A percentile compares a stretch with the other conserved stretches of the same genome.
These are phyloP conservation scores for Todiramphus saurophagus DNA, from an alignment of 2,113 vertebrate species.

Conservation along the genomic window DNA sequence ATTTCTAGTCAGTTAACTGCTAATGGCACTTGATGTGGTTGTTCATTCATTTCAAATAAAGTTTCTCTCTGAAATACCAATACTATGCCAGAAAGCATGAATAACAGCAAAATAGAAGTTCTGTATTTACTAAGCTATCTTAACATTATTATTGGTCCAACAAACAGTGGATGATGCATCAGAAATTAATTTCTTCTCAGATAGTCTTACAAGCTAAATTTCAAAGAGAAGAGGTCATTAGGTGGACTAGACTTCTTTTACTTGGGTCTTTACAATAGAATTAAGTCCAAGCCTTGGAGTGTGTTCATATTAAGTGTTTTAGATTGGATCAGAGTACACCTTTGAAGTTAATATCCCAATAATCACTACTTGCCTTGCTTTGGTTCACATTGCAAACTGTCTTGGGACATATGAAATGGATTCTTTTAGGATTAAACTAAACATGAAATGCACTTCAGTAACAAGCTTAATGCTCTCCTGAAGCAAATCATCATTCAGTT, in stretches of 20 bases:
- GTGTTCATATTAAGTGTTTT: neutral
- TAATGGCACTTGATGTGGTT: neutral
- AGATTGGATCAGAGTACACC: neutral
- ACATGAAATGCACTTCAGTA: neutral
- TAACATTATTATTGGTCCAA: neutral
- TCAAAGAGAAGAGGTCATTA: neutral
- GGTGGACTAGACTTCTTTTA: neutral
- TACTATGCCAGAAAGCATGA: neutral
- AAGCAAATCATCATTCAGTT: neutral
- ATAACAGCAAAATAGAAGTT: neutral
- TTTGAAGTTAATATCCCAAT: neutral
- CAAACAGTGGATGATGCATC: neutral
- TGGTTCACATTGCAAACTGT: neutral
- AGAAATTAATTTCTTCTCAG: neutral
- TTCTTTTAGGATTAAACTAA: neutral
- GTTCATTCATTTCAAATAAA: neutral
- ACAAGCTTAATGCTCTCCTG: neutral
- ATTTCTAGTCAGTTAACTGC: conserved; percentile 13
- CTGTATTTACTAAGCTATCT: neutral
- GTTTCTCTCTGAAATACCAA: neutral
- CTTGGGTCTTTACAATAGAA: neutral
- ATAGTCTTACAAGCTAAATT: neutral
- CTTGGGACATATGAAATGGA: neutral
- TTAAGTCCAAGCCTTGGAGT: neutral
- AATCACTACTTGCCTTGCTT: neutral